A percentile compares a stretch with the other conserved stretches of the same genome.
phyloP scores from a whole-genome alignment of 2,888 invertebrate genomes.

The Sussaba pulchella region DNA sequence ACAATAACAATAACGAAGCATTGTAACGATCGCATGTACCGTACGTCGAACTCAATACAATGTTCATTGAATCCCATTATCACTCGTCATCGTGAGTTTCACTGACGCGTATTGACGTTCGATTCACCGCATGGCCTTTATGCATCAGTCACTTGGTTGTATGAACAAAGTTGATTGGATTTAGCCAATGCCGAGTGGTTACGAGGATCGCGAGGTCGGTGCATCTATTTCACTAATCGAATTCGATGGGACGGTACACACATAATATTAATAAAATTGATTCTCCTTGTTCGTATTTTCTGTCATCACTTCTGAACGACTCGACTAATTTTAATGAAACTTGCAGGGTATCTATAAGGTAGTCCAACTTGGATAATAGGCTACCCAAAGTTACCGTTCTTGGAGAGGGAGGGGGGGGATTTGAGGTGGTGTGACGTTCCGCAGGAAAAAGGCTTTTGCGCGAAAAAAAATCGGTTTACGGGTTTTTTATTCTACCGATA shows the following conservation, averaged over 20 bases:
- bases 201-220: conserved; percentile 1
- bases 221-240: conserved; percentile 18
- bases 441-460: too few species aligned
- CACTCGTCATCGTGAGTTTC: neutral
- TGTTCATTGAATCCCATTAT: conserved; percentile 35
- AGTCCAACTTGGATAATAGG: too few species aligned
- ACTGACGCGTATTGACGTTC: neutral
- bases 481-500: too few species aligned
- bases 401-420: too few species aligned
- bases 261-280: too few species aligned
- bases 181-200: neutral
- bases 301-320: too few species aligned
- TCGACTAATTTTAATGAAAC: neutral
- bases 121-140: conserved; percentile 9
- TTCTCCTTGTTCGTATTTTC: too few species aligned
- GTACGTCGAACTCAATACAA: conserved; percentile 16
- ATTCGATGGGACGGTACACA: conserved; percentile 2
- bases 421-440: too few species aligned
- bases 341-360: too few species aligned
- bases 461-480: too few species aligned
- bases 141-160: conserved; percentile 30
- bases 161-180: conserved; percentile 18
- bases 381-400: too few species aligned
- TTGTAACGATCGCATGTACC: conserved; percentile 17
- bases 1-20: conserved; percentile 43